These are phyloP conservation scores for Alouatta caraya DNA, from an alignment of 2,797 vertebrate genomes.

Conservation along the genomic window DNA sequence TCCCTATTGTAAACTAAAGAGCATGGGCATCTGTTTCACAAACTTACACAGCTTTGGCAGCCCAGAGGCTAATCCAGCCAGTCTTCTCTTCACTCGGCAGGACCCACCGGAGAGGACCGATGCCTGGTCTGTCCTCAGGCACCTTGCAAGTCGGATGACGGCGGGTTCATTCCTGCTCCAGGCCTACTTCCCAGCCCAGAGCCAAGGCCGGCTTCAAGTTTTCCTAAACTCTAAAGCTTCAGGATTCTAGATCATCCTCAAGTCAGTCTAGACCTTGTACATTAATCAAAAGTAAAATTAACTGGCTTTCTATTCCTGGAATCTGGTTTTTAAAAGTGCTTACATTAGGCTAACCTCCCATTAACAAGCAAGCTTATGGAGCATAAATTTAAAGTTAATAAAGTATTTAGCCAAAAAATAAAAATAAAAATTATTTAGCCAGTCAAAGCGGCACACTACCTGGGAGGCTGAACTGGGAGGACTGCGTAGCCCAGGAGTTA, in stretches of 20 bases:
- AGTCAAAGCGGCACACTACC: background rate
- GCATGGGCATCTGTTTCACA: background rate
- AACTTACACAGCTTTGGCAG: background rate
- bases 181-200: background rate
- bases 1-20: background rate
- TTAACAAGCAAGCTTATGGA: background rate
- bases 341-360: slow-evolving; percentile 7
- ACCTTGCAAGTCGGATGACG: background rate
- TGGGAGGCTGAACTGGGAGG: background rate
- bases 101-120: background rate
- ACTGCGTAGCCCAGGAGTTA: background rate
- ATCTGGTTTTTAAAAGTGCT: slow-evolving; percentile 11
- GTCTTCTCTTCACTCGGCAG: background rate
- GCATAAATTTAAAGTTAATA: background rate
- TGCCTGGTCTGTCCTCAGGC: background rate
- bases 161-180: background rate
- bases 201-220: background rate
- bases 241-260: background rate
- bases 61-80: background rate
- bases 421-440: background rate
- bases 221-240: background rate
- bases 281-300: slow-evolving; percentile 1
- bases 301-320: background rate
- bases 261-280: background rate
- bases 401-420: background rate